Evolutionary conservation across 2,888 invertebrate genomes (phyloP).

Genomic region (Lordiphosa fenestrarum): DNA sequence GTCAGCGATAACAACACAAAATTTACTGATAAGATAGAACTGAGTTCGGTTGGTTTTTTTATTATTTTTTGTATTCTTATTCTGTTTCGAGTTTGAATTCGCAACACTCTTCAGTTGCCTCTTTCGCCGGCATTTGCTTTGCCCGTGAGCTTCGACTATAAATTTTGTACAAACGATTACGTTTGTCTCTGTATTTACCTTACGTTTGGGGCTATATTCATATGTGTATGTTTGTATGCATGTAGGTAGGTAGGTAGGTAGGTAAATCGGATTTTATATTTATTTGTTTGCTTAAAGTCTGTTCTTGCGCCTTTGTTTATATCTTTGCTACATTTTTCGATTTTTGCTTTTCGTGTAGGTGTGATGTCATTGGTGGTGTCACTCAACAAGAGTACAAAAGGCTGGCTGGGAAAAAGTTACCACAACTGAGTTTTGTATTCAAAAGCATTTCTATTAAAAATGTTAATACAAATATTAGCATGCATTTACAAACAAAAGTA

Average conservation of each 20-base stretch:
- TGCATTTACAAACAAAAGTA: no score
- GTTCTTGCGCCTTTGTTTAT: slow-evolving; percentile 30
- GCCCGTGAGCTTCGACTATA: slow-evolving; percentile 45
- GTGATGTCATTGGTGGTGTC: slow-evolving; percentile 62
- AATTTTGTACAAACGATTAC: slow-evolving; percentile 53
- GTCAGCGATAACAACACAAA: slow-evolving; percentile 58
- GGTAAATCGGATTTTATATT: slow-evolving; percentile 20
- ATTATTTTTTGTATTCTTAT: neutral
- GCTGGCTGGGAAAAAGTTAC: no score
- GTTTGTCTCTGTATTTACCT: slow-evolving; percentile 24
- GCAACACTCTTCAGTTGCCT: slow-evolving; percentile 5
- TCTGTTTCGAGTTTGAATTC: slow-evolving; percentile 15
- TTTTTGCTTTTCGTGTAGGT: slow-evolving; percentile 45
- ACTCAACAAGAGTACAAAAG: slow-evolving; percentile 32
- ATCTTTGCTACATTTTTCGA: slow-evolving; percentile 3
- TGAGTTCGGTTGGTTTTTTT: slow-evolving; percentile 29
- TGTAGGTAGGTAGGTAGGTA: neutral
- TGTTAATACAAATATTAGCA: no score
- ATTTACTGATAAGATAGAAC: slow-evolving; percentile 62
- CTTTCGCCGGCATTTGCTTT: slow-evolving; percentile 17
- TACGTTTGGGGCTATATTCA: neutral
- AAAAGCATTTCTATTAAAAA: neutral
- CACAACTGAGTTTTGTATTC: neutral
- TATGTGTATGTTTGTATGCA: slow-evolving; percentile 3
- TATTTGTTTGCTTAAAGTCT: slow-evolving; percentile 56